Evolutionary conservation across 2,888 invertebrate genomes (phyloP).

Genomic region (Prenolepis imparis): DNA sequence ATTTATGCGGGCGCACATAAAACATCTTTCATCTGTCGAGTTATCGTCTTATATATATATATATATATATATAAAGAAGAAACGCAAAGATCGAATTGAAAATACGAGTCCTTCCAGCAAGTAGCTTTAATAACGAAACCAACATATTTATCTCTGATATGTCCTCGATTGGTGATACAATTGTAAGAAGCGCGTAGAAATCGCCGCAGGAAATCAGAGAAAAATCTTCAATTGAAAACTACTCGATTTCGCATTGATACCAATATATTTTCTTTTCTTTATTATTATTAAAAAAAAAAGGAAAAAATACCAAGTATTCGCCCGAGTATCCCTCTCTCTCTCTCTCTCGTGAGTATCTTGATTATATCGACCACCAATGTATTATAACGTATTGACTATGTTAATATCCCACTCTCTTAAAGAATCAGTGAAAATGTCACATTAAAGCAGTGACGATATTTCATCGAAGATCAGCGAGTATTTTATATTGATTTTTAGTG

Average conservation of each 20-base stretch:
- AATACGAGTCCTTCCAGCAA: constrained; percentile 32
- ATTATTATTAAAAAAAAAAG: constrained; percentile 53
- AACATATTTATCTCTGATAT: constrained; percentile 78
- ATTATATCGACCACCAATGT: constrained; percentile 76
- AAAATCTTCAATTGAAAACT: constrained; percentile 38
- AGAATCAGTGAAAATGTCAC: background rate
- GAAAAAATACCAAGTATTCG: constrained; percentile 30
- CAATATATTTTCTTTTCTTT: constrained; percentile 27
- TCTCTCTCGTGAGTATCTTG: constrained; percentile 62
- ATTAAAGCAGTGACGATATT: background rate
- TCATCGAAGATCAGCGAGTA: background rate
- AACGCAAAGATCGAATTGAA: constrained; percentile 40
- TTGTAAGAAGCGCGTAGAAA: constrained; percentile 35
- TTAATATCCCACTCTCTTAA: constrained; percentile 61
- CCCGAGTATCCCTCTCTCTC: constrained; percentile 43
- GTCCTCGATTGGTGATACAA: constrained; percentile 77
- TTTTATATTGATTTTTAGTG: background rate
- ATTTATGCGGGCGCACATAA: constrained; percentile 59
- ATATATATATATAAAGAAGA: constrained; percentile 17
- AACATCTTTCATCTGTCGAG: constrained; percentile 54
- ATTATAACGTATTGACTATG: constrained; percentile 71
- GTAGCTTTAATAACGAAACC: constrained; percentile 54
- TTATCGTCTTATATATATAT: constrained; percentile 2
- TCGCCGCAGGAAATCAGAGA: constrained; percentile 52
- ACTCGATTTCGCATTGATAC: constrained; percentile 37